Evolutionary conservation across 2,797 vertebrate species (phyloP).

Genomic region (Manis javanica): DNA sequence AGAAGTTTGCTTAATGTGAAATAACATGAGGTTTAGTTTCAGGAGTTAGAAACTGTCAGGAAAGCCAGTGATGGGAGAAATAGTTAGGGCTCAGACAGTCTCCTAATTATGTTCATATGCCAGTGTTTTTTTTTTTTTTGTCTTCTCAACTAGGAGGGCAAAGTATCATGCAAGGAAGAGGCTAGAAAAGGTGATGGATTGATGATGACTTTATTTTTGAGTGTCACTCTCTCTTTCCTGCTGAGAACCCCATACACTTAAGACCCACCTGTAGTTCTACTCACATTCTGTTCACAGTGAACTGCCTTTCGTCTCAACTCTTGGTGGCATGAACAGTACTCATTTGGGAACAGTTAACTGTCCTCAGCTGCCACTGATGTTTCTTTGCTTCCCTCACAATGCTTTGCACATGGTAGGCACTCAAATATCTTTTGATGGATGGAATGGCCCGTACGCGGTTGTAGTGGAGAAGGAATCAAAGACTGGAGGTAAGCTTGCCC

Average conservation of each 20-base stretch:
- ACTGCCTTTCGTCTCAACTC: background rate
- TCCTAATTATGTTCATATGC: background rate
- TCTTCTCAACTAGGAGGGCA: background rate
- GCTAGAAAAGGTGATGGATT: background rate
- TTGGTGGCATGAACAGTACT: background rate
- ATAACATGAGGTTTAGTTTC: slow-evolving; percentile 18
- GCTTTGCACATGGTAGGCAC: background rate
- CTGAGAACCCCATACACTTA: background rate
- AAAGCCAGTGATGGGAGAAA: slow-evolving; percentile 13
- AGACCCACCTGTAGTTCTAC: background rate
- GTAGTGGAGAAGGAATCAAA: background rate
- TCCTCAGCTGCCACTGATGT: background rate
- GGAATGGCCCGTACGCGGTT: background rate
- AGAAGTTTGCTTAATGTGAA: background rate
- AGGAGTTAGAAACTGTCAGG: background rate
- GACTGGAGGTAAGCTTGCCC: background rate
- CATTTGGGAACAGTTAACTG: background rate
- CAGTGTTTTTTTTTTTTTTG: background rate
- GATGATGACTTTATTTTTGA: background rate
- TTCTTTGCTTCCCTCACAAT: background rate
- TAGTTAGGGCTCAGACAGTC: background rate
- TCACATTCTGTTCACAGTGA: background rate
- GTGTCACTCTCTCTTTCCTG: background rate
- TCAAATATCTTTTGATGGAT: background rate
- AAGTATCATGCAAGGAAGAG: background rate